phyloP scores from a whole-genome alignment of 2,113 vertebrate genomes.

The Chauna torquata region DNA sequence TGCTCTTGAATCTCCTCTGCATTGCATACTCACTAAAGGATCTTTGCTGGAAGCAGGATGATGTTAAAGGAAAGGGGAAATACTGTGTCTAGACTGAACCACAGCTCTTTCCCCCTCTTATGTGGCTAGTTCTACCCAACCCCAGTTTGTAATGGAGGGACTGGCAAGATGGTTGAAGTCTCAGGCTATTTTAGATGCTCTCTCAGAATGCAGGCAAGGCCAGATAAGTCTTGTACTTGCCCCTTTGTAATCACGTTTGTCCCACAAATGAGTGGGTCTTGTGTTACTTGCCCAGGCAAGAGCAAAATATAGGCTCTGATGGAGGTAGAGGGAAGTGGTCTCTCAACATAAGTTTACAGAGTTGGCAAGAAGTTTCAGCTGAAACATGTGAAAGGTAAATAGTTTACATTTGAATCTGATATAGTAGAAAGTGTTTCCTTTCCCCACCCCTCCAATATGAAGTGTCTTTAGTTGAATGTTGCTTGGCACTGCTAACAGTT shows the following conservation, averaged over 20 bases:
- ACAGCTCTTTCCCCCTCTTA: constrained; percentile 20
- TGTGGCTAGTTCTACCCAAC: neutral
- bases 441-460: neutral
- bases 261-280: neutral
- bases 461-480: neutral
- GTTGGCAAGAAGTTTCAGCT: neutral
- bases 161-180: neutral
- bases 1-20: neutral
- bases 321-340: neutral
- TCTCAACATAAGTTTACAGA: neutral
- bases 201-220: neutral
- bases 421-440: neutral
- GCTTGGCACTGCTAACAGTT: neutral
- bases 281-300: neutral
- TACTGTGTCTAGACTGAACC: constrained; percentile 54
- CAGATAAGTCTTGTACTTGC: neutral
- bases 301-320: neutral
- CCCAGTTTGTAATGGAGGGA: neutral
- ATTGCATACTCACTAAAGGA: neutral
- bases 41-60: neutral
- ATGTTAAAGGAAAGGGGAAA: constrained; percentile 5
- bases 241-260: neutral
- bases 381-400: neutral
- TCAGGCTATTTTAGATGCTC: neutral
- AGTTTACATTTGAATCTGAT: neutral